phyloP scores from a whole-genome alignment of 2,888 invertebrate species.

The Drosophila fungiperda region DNA sequence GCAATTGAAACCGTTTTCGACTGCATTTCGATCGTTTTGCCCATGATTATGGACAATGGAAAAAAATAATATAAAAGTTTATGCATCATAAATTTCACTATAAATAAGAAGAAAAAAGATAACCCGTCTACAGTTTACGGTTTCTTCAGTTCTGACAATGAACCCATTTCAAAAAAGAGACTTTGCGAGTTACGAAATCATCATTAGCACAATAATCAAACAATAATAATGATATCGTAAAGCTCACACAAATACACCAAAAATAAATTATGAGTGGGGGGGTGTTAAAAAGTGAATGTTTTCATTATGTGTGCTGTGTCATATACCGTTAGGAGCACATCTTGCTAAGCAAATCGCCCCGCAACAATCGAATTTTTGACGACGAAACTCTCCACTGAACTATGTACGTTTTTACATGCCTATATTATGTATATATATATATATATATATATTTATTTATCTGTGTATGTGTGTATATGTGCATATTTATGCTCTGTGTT shows the following conservation, averaged over 20 bases:
- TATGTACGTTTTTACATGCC: constrained; percentile 21
- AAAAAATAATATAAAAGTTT: constrained; percentile 22
- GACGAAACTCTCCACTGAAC: constrained; percentile 65
- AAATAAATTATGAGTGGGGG: constrained; percentile 42
- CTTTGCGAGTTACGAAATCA: constrained; percentile 57
- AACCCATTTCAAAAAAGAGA: constrained; percentile 31
- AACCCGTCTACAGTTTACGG: constrained; percentile 25
- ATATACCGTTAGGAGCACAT: constrained; percentile 42
- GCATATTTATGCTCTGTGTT: not conserved
- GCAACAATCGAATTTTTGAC: constrained; percentile 48
- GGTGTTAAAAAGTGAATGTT: constrained; percentile 66
- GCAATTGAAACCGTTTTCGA: constrained; percentile 23
- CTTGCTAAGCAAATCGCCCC: constrained; percentile 17
- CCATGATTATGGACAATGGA: constrained; percentile 52
- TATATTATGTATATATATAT: not conserved
- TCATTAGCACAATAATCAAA: constrained; percentile 21
- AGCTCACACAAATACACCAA: constrained; percentile 20
- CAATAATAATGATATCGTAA: constrained; percentile 42
- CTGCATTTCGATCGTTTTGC: constrained; percentile 45
- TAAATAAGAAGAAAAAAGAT: constrained; percentile 19
- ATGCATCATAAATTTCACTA: constrained; percentile 73
- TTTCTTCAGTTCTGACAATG: constrained; percentile 67
- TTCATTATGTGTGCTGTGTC: not conserved
- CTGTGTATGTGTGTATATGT: not conserved
- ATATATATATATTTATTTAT: not conserved